Base-by-base conservation (phyloP, 2,113 vertebrate genomes). In the Podarcis raffonei region DNA sequence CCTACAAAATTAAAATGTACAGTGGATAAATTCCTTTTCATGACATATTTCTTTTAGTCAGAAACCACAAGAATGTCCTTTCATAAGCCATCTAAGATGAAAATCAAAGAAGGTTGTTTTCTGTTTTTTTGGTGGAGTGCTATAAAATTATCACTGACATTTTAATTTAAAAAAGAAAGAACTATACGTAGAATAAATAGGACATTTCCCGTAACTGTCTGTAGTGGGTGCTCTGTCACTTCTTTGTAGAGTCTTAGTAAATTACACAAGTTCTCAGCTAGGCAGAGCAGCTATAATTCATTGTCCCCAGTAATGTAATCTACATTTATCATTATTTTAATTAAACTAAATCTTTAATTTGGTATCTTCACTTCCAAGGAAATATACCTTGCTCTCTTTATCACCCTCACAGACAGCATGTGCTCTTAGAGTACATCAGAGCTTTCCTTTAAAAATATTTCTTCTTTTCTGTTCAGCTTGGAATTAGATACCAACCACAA, bases 291-390 rank as follows among this genome's bases (percentile, higher is more conserved):
- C 84, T 94, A 90, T 89, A 97, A 95, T 93, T 95, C 92, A 95
- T 88, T 69, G 9, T 94, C 92, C 94, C 85, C 89, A 90, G 92
- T 92, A 96, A 93, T 89, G 48, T 88, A 95, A 94, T 93, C 39
- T 81, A 93, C 86, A 95, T 94, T 96, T 94, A 95, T 95, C 89
- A 90, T 84, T 95, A 90, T 95, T 96, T 95, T 95, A 96, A 96
- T 95, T 96, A 95, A 92, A 86, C 3, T 39, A 90, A 94, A 95
- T 90, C 94, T 95, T 62, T 96, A 96, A 96, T 87, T 96, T 95
- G 91, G 89, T 95, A 94, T 42, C 91, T 91, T 92, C 88, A 94
- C 12, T 93, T 84, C 90, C 95, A 53, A 94, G 81, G 94, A 95
- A 92, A 96, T 87, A 94, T 84, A 95, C 3, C 48, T 85, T 93